Evolutionary conservation across 2,113 vertebrate genomes (phyloP).

Genomic region (Pao palembangensis): DNA sequence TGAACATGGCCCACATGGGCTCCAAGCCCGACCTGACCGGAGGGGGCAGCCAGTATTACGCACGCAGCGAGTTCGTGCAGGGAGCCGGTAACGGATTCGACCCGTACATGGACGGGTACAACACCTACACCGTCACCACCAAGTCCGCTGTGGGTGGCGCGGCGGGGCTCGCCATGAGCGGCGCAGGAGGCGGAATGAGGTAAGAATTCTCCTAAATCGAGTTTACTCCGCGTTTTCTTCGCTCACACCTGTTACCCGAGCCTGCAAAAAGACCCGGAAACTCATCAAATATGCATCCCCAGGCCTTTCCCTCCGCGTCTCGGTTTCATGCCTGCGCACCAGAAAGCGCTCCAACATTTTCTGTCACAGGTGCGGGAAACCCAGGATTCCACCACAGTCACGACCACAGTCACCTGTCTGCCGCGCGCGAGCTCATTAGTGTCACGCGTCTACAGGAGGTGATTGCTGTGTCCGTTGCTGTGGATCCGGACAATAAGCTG

Average conservation of each 20-base stretch:
- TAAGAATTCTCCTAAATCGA: neutral
- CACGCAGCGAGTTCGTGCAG: constrained; percentile 53
- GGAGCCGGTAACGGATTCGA: constrained; percentile 65
- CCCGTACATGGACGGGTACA: constrained; percentile 38
- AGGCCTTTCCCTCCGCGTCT: too few relatives aligned
- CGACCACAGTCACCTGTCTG: too few relatives aligned
- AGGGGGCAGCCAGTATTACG: constrained; percentile 17
- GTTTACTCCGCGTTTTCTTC: neutral
- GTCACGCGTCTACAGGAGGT: too few relatives aligned
- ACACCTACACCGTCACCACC: constrained; percentile 31
- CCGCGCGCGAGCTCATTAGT: too few relatives aligned
- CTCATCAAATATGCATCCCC: too few relatives aligned
- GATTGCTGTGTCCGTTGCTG: too few relatives aligned
- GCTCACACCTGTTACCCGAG: constrained; percentile 13
- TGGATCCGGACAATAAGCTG: too few relatives aligned
- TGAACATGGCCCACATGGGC: constrained; percentile 25
- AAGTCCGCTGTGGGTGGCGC: constrained; percentile 19
- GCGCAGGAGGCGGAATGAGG: constrained; percentile 11
- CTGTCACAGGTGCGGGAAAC: too few relatives aligned
- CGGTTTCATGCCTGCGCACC: too few relatives aligned
- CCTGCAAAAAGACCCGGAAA: neutral
- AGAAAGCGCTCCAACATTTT: too few relatives aligned
- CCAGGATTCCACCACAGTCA: too few relatives aligned
- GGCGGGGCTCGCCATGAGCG: neutral
- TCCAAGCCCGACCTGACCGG: constrained; percentile 57